A percentile compares a stretch with the other conserved stretches of the same genome.
phyloP scores from a whole-genome alignment of 2,797 vertebrate genomes.

The Anas flavirostris region DNA sequence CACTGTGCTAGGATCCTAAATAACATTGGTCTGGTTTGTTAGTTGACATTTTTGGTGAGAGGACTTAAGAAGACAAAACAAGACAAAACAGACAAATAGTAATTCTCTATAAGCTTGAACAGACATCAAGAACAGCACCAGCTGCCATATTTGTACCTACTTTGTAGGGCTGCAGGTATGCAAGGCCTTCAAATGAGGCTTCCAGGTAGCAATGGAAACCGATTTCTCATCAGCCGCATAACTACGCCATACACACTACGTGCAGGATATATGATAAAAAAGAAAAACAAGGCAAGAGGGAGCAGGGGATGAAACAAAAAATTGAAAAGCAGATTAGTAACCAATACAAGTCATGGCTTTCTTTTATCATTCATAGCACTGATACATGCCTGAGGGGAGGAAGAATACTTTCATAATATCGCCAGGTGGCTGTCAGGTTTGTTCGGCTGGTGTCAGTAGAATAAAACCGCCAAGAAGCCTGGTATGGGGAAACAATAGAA shows the following conservation, averaged over 20 bases:
- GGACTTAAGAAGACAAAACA: slow-evolving; percentile 58
- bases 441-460: slow-evolving; percentile 84
- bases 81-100: slow-evolving; percentile 59
- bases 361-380: slow-evolving; percentile 80
- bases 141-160: slow-evolving; percentile 93
- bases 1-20: slow-evolving; percentile 37
- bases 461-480: slow-evolving; percentile 89
- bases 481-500: slow-evolving; percentile 78
- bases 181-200: slow-evolving; percentile 99
- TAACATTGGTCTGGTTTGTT: slow-evolving; percentile 47
- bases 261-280: slow-evolving; percentile 70
- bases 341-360: slow-evolving; percentile 78
- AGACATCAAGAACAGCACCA: slow-evolving; percentile 81
- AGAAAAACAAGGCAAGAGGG: slow-evolving; percentile 78
- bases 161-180: slow-evolving; percentile 98
- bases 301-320: slow-evolving; percentile 78
- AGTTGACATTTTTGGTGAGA: slow-evolving; percentile 54
- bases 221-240: slow-evolving; percentile 99
- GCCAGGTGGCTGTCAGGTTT: slow-evolving; percentile 86
- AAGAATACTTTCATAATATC: slow-evolving; percentile 87
- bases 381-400: slow-evolving; percentile 88
- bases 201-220: slow-evolving; percentile 99
- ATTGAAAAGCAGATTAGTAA: slow-evolving; percentile 87
- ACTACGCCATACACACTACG: slow-evolving; percentile 99
- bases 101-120: slow-evolving; percentile 73